Evolutionary conservation across 2,888 invertebrate species (phyloP), one percentile per base, ranked within the genome.

Genomic region (Temnothorax ravouxi): DNA sequence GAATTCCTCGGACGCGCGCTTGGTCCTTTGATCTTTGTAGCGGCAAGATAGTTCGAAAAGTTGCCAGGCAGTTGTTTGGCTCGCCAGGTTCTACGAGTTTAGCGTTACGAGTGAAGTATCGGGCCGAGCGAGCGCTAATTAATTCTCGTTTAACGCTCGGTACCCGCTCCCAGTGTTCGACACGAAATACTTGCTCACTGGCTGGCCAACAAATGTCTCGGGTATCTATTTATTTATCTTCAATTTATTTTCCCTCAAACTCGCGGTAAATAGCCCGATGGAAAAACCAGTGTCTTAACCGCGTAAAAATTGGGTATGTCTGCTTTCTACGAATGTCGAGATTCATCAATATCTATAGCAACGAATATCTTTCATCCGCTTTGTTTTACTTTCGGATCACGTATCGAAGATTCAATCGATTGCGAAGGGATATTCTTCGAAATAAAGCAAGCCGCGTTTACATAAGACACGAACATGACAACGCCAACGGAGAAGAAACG

Each of bases 71-170:
- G 75, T 80, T 80, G 79, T 80, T 80, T 47, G 59, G 75, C 75
- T 44, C 77, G 21, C 72, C 54, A 25, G 38, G 54, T 29, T 62
- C 38, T 44, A 54, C 75, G 79, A 80, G 76, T 80, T 80, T 74
- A 79, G 47, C 79, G 76, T 47, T 80, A 59, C 75, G 59, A 59
- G 56, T 38, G 79, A 72, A 79, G 75, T 74, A 74, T 80, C 59
- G 75, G 59, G 59, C 38, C 18, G 59, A 50, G 59, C 38, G 34
- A 56, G 74, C 75, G 79, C 75, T 80, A 80, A 80, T 80, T 80
- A 80, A 80, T 80, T 80, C 59, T 21, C 75, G 79, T 75, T 80
- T 80, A 80, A 80, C 79, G 79, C 79, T 79, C 74, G 34, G 72
- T 9, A 56, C 18, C 59, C n/a, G 54, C 44, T 71, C 6, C 5